Evolutionary conservation across 1,140 invertebrate genomes (phyloP), one percentile per base, ranked within the genome.

Genomic region (Cydia pomonella): DNA sequence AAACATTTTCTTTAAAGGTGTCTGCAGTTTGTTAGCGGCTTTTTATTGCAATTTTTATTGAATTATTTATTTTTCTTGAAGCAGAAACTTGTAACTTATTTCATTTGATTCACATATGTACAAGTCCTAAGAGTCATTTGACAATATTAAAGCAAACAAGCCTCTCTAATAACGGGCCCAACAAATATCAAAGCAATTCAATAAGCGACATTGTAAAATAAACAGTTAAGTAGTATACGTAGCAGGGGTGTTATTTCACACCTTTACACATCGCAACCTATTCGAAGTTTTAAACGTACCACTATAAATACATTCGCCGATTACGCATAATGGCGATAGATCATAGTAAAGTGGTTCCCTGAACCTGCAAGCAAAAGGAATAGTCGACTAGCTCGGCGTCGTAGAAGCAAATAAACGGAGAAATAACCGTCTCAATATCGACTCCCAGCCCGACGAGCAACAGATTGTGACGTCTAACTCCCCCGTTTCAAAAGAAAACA

Each of bases 341-440:
- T 23, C 53, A 23, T 12, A 59, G 21, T 21, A 59, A 6, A 59
- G 21, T 59, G 53, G 53, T 59, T 9, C 1, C 53, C n/a, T 23
- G 21, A 59, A 10, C 53, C 21, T 23, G 53, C 9, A 23, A 59
- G 53, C 7, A 23, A 23, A 59, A 23, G 9, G 0, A 59, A 59
- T 59, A 21, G 16, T 59, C 10, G 53, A 23, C 53, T 7, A 23
- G 6, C 27, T 29, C 64, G n/a, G 27, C 64, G n/a, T 18, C 27
- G 29, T 33, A 41, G 64, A 29, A 69, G 64, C 64, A 69, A 69
- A 69, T 69, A 69, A 69, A 69, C 64, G 64, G 64, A 69, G 64
- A 69, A 69, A 69, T 69, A 69, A 69, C 64, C 64, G 33, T 69
- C 64, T 69, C 64, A 69, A 69, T 69, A 69, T 69, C 64, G 64